These are phyloP conservation scores for Enteromius fasciolatus DNA, from an alignment of 2,797 vertebrate species.

Conservation along the genomic window DNA sequence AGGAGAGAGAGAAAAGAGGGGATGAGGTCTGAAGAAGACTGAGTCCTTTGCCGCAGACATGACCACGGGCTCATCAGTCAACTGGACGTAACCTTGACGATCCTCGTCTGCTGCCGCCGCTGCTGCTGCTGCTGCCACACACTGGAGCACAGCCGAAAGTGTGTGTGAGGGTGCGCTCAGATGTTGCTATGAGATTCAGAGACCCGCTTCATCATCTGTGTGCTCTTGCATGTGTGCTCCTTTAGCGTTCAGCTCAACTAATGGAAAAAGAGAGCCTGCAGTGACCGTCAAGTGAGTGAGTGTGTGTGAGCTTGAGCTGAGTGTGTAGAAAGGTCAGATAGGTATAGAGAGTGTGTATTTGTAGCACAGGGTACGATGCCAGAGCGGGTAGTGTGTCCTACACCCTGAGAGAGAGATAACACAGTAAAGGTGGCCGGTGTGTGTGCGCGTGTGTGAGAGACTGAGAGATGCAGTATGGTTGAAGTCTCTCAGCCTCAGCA, in stretches of 20 bases:
- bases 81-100: constrained; percentile 72
- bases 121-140: constrained; percentile 67
- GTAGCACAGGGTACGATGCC: constrained; percentile 51
- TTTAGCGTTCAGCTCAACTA: constrained; percentile 6
- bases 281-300: constrained; percentile 31
- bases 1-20: constrained; percentile 29
- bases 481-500: constrained; percentile 60
- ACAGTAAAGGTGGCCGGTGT: constrained; percentile 30
- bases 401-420: constrained; percentile 46
- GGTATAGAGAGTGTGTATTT: constrained; percentile 65
- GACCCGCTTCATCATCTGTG: constrained; percentile 60
- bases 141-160: constrained; percentile 61
- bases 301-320: constrained; percentile 18
- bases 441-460: constrained; percentile 26
- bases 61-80: constrained; percentile 71
- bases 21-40: constrained; percentile 70
- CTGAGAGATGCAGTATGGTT: constrained; percentile 63
- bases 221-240: constrained; percentile 52
- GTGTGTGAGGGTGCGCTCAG: constrained; percentile 53
- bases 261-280: constrained; percentile 40
- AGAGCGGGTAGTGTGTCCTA: background rate
- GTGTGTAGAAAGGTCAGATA: constrained; percentile 63
- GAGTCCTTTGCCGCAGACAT: constrained; percentile 71
- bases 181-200: constrained; percentile 67
- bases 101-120: constrained; percentile 70